A percentile compares a stretch with the other conserved stretches of the same genome.
These are phyloP conservation scores for Tetrax tetrax DNA, from an alignment of 2,113 vertebrate genomes.

Conservation along the genomic window DNA sequence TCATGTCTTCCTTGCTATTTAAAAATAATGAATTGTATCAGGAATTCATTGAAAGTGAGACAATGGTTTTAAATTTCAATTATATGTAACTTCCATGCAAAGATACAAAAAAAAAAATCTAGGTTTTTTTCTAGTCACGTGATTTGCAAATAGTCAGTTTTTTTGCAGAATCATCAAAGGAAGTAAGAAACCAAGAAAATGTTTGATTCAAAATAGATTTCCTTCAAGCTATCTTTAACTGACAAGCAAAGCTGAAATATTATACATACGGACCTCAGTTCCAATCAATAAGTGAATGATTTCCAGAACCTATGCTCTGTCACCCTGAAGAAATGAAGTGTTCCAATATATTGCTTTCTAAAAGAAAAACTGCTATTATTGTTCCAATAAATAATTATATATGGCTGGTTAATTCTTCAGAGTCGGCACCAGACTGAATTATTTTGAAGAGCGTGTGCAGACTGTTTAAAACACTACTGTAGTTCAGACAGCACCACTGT, in stretches of 20 bases:
- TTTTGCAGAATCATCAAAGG: background rate
- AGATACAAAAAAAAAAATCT: background rate
- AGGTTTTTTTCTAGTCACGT: background rate
- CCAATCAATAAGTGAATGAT: constrained; percentile 11
- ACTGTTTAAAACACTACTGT: background rate
- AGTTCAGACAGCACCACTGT: background rate
- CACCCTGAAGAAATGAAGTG: background rate
- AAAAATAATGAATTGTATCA: background rate
- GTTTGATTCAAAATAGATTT: background rate
- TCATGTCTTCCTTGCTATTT: background rate
- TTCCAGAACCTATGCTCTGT: background rate
- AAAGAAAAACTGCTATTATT: constrained; percentile 20
- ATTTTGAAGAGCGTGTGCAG: background rate
- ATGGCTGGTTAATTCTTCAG: constrained; percentile 6
- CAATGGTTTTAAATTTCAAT: background rate
- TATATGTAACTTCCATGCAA: background rate
- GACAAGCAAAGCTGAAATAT: background rate
- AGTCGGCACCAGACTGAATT: background rate
- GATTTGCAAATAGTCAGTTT: background rate
- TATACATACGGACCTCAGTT: background rate
- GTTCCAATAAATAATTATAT: constrained; percentile 16
- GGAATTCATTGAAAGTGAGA: background rate
- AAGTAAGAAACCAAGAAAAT: background rate
- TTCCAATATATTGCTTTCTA: background rate
- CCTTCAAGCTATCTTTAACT: background rate